Conservation (phyloP, 1,140 invertebrate genomes). For the Pissodes strobi region DNA sequence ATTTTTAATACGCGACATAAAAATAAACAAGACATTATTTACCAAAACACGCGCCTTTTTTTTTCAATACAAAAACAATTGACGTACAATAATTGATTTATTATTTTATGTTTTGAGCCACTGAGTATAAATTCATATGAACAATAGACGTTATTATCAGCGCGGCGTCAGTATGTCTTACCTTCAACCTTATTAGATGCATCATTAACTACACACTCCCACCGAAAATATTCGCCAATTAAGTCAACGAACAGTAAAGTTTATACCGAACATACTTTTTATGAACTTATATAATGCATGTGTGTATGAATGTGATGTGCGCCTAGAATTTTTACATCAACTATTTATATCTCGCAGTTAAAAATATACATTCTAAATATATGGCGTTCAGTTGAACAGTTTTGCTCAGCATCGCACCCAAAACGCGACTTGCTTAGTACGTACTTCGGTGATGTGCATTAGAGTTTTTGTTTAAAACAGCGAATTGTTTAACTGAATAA, state of each 20-base stretch:
- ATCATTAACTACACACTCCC: conserved; percentile 23
- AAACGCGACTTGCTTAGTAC: not conserved
- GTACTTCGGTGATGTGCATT: not conserved
- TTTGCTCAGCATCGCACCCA: conserved; percentile 15
- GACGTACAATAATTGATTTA: not conserved
- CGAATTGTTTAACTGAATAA: conserved; percentile 15
- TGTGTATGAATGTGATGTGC: conserved; percentile 16
- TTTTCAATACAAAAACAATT: no score
- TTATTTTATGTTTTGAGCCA: not conserved
- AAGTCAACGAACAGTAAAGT: conserved; percentile 26
- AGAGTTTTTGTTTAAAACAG: conserved; percentile 2
- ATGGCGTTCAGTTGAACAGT: conserved; percentile 29
- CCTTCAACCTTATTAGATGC: conserved; percentile 9
- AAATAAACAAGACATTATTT: no score
- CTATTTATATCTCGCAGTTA: conserved; percentile 47
- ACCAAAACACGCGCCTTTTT: no score
- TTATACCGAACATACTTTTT: conserved; percentile 17
- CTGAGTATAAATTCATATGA: not conserved
- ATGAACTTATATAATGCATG: conserved; percentile 34
- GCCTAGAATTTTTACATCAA: conserved; percentile 32
- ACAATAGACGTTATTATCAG: not conserved
- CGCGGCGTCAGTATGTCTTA: not conserved
- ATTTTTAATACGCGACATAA: no score
- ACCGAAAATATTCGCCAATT: conserved; percentile 31
- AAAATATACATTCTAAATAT: conserved; percentile 48